phyloP scores from a whole-genome alignment of 2,888 invertebrate genomes.

The Caradrina clavipalpis region DNA sequence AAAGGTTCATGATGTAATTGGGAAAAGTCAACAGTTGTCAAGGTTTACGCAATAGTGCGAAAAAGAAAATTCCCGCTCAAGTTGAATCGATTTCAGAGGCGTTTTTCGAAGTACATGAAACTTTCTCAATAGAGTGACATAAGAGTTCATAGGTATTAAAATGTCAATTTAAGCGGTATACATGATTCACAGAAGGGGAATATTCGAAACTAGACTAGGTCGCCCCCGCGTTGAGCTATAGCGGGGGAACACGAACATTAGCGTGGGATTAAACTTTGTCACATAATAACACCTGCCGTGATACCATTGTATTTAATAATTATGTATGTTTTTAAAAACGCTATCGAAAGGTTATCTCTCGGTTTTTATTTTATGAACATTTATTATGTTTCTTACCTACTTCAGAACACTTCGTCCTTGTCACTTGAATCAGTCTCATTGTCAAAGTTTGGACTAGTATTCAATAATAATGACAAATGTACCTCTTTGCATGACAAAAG shows the following conservation, averaged over 20 bases:
- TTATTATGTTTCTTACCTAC: constrained; percentile 52
- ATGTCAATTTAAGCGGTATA: constrained; percentile 24
- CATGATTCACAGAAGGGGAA: constrained; percentile 64
- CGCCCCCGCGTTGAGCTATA: constrained; percentile 72
- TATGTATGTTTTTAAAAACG: constrained; percentile 36
- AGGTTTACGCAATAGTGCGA: not conserved
- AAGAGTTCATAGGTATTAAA: constrained; percentile 2
- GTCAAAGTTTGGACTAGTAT: constrained; percentile 67
- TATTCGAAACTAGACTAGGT: constrained; percentile 69
- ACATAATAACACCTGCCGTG: constrained; percentile 73
- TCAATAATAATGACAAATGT: constrained; percentile 79
- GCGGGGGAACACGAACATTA: constrained; percentile 70
- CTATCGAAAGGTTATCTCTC: constrained; percentile 76
- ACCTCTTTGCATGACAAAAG: constrained; percentile 82
- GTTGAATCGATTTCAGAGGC: not conserved
- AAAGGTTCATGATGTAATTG: constrained; percentile 22
- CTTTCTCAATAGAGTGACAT: constrained; percentile 1
- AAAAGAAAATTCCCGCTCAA: not conserved
- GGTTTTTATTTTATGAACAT: constrained; percentile 50
- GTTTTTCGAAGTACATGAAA: constrained; percentile 14
- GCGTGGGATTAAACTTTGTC: constrained; percentile 76
- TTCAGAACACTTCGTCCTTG: constrained; percentile 65
- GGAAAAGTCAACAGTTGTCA: not conserved
- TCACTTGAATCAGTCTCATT: constrained; percentile 69
- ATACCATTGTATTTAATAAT: constrained; percentile 45